Base-by-base conservation (phyloP, 2,888 invertebrate species). In the Hypomecis punctinalis region DNA sequence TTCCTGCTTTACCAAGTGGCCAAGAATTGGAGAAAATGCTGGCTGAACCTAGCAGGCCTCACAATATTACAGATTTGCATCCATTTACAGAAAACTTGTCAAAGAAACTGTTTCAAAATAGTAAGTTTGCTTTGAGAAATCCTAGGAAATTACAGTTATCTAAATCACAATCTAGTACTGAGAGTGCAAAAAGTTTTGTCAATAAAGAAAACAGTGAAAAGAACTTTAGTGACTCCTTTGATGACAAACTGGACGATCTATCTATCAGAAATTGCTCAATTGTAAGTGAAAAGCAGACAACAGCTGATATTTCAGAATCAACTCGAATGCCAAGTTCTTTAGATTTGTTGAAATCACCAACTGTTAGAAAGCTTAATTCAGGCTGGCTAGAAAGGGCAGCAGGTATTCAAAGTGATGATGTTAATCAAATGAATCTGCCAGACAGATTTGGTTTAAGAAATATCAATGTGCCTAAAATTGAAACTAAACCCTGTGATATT, bases 61-160 rank as follows among this genome's bases (percentile, higher is more conserved):
- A 61, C 35, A 45, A 9, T 39, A 61, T 6, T 48, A 35, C 13
- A 37, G 57, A 66, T 71, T 76, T 39, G 87, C 81, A 74, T 84
- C 83, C 82, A 68, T 94, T 93, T 53, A 81, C 82, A 45, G 94
- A 94, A 76, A 94, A 94, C 75, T 80, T 95, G 10, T 94, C 95
- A 0, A 94, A 95, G 74, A 96, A 96, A 79, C 87, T 97, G 66
- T 97, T 97, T 86, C 93, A 94, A 62, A 94, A 94, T 52, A 92
- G 94, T 33, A 95, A 94, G 73, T 96, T 97, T 83, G 94, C 94
- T 5, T 94, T 96, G 76, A 93, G 97, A 75, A 97, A 97, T 89
- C 97, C 97, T 0, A 94, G 97, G 75, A 97, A 97, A 83, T 94
- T 83, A n/a, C 71, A 74, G 42, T 40, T 80, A 42, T 56, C 76